These are phyloP conservation scores for Scaptomyza hsui DNA, from an alignment of 1,140 invertebrate species.

Conservation along the genomic window DNA sequence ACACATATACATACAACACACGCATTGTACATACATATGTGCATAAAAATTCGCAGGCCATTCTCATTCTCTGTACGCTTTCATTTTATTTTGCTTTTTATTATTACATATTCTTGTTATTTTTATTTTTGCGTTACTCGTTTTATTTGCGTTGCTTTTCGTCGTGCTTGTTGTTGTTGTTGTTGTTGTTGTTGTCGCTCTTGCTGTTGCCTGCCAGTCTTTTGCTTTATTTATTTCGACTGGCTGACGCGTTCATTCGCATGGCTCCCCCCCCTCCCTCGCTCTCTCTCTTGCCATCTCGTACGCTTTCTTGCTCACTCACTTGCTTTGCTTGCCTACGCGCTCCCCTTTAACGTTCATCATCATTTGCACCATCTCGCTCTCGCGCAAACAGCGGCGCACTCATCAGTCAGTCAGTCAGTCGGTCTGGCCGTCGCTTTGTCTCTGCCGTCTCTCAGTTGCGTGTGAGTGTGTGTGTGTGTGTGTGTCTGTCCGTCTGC, in stretches of 20 bases:
- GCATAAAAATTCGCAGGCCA: conserved; percentile 63
- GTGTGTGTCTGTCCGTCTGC: conserved; percentile 33
- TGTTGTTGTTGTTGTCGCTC: conserved; percentile 28
- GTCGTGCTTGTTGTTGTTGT: conserved; percentile 24
- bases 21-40: conserved; percentile 12
- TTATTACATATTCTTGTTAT: conserved; percentile 65
- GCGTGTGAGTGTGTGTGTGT: conserved; percentile 37
- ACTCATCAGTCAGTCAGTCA: conserved; percentile 50
- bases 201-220: conserved; percentile 35
- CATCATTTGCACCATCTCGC: conserved; percentile 12
- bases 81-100: conserved; percentile 63
- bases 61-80: conserved; percentile 49
- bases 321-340: conserved; percentile 15
- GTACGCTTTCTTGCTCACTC: conserved; percentile 12
- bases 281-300: conserved; percentile 10
- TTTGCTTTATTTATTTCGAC: conserved; percentile 73
- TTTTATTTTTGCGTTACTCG: conserved; percentile 58
- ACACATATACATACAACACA: conserved; percentile 5
- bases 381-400: conserved; percentile 24
- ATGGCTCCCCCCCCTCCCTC: conserved; percentile 16
- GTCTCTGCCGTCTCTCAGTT: conserved; percentile 19
- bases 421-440: conserved; percentile 26
- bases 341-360: conserved; percentile 31
- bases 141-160: conserved; percentile 41
- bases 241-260: conserved; percentile 61